Evolutionary conservation across 2,797 vertebrate genomes (phyloP).

Genomic region (Macrochelys suwanniensis): DNA sequence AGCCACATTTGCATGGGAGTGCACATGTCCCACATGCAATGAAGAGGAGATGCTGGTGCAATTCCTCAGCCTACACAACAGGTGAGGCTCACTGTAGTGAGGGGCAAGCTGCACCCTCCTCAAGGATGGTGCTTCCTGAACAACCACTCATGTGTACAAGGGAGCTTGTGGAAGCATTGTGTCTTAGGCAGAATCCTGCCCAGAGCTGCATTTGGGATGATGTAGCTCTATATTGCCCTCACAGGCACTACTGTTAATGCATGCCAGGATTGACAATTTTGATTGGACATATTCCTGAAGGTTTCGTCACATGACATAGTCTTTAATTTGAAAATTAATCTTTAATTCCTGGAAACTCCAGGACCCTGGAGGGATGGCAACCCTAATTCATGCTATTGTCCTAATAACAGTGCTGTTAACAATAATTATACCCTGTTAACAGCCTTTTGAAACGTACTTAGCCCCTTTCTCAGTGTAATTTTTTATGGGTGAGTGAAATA

Average conservation of each 20-base stretch:
- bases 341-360: too few relatives aligned
- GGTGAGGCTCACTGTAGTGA: neutral
- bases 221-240: neutral
- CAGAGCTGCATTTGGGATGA: too few relatives aligned
- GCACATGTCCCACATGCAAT: neutral
- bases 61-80: neutral
- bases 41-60: neutral
- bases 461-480: neutral
- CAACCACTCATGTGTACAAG: neutral
- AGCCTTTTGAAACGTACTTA: neutral
- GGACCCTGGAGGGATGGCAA: too few relatives aligned
- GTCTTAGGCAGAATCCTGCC: too few relatives aligned
- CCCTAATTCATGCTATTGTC: too few relatives aligned
- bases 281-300: too few relatives aligned
- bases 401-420: too few relatives aligned
- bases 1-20: neutral
- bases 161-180: neutral
- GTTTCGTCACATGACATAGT: too few relatives aligned
- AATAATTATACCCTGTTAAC: neutral
- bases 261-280: too few relatives aligned
- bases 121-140: neutral
- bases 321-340: too few relatives aligned
- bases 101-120: neutral
- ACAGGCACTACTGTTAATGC: too few relatives aligned
- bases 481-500: neutral